These are phyloP conservation scores for Drosophila ananassae DNA, from an alignment of 1,140 invertebrate genomes.

Conservation along the genomic window DNA sequence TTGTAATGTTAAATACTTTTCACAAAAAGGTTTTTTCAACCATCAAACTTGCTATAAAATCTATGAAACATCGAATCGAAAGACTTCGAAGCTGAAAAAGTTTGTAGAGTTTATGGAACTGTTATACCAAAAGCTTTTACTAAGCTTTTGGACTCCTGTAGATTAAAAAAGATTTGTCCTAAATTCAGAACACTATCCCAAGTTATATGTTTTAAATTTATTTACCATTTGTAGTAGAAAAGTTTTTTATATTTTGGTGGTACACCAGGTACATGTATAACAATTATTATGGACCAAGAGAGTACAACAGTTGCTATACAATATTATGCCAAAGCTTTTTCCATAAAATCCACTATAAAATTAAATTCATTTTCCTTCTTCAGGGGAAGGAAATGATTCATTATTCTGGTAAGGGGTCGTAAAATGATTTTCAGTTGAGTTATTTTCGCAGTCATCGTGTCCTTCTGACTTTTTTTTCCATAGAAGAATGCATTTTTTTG, in stretches of 20 bases:
- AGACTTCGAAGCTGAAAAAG: background rate
- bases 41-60: no score
- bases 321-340: background rate
- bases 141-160: no score
- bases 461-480: slow-evolving; percentile 13
- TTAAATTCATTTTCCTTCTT: slow-evolving; percentile 14
- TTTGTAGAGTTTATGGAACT: background rate
- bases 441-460: slow-evolving; percentile 17
- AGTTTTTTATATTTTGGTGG: no score
- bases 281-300: background rate
- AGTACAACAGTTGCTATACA: background rate
- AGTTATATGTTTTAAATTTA: no score
- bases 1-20: no score
- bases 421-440: background rate
- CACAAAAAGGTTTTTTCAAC: no score
- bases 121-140: no score
- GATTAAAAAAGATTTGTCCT: no score
- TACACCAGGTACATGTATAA: background rate
- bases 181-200: no score
- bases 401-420: background rate
- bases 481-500: slow-evolving; percentile 35
- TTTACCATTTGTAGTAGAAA: no score
- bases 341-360: background rate
- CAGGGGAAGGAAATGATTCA: slow-evolving; percentile 1
- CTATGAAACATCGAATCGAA: background rate